A percentile compares a stretch with the other conserved stretches of the same genome.
Evolutionary conservation across 2,888 invertebrate genomes (phyloP).

Genomic region (Asteroscopus sphinx): DNA sequence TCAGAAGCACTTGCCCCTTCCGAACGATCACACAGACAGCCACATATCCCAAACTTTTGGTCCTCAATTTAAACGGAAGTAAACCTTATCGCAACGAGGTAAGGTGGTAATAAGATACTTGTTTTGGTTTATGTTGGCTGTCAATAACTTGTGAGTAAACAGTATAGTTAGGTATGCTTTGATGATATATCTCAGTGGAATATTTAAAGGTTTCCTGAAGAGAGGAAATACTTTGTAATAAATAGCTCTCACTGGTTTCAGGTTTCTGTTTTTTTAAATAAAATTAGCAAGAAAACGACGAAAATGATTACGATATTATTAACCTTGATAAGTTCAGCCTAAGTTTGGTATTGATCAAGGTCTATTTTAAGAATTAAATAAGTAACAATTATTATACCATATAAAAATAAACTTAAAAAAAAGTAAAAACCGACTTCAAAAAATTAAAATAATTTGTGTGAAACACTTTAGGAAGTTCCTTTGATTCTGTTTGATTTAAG

Average conservation of each 20-base stretch:
- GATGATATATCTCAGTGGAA: constrained; percentile 30
- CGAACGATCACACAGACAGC: constrained; percentile 74
- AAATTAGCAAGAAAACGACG: too few species aligned
- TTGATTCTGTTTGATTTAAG: too few species aligned
- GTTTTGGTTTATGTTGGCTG: constrained; percentile 26
- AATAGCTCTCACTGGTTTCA: neutral
- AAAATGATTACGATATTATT: too few species aligned
- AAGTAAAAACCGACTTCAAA: too few species aligned
- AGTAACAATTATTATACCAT: too few species aligned
- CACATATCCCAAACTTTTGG: constrained; percentile 55
- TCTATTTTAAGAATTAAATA: too few species aligned
- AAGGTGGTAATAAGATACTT: constrained; percentile 11
- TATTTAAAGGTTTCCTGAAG: constrained; percentile 4
- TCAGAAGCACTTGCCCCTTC: constrained; percentile 82
- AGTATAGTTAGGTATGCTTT: constrained; percentile 36
- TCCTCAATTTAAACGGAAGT: constrained; percentile 26
- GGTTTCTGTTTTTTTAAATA: too few species aligned
- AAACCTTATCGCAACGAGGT: constrained; percentile 17
- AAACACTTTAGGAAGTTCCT: too few species aligned
- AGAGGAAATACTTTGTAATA: neutral
- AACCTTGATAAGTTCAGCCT: too few species aligned
- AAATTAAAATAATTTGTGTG: too few species aligned
- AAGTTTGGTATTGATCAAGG: too few species aligned
- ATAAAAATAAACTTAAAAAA: too few species aligned
- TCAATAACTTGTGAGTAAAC: constrained; percentile 56